Conservation (phyloP, 2,888 invertebrate species). For the Odontomyia ornata region DNA sequence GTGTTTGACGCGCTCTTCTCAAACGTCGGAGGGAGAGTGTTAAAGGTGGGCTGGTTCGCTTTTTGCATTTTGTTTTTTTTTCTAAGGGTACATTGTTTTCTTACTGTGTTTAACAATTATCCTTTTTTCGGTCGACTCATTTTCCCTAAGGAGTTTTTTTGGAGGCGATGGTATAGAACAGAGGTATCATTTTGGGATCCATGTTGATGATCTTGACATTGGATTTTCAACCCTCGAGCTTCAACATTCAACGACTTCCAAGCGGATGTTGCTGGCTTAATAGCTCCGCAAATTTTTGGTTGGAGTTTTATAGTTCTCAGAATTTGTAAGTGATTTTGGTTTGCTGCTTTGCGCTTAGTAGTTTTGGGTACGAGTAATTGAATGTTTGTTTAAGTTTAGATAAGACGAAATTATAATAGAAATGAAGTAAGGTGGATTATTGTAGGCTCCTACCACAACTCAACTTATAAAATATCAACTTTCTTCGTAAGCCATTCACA, state of each 20-base stretch:
- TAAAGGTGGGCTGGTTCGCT: constrained; percentile 6
- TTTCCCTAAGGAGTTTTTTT: constrained; percentile 33
- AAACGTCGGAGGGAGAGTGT: neutral
- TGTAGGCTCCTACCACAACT: no score
- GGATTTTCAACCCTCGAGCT: constrained; percentile 39
- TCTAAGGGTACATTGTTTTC: constrained; percentile 23
- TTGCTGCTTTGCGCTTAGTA: no score
- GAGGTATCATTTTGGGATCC: constrained; percentile 32
- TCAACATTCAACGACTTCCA: constrained; percentile 22
- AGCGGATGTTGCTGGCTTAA: constrained; percentile 21
- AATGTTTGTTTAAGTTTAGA: no score
- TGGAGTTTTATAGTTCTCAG: constrained; percentile 49
- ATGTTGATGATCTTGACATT: constrained; percentile 46
- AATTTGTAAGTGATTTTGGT: constrained; percentile 49
- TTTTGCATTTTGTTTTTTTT: neutral
- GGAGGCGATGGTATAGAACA: constrained; percentile 20
- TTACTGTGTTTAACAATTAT: constrained; percentile 51
- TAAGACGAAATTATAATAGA: no score
- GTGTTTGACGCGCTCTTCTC: constrained; percentile 38
- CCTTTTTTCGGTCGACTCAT: constrained; percentile 45
- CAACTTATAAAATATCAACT: no score
- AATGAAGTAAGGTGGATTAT: no score
- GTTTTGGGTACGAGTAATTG: no score
- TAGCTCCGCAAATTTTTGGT: constrained; percentile 50
- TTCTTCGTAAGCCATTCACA: no score